Conservation (phyloP, 2,888 invertebrate species). For the Allophyes oxyacanthae region DNA sequence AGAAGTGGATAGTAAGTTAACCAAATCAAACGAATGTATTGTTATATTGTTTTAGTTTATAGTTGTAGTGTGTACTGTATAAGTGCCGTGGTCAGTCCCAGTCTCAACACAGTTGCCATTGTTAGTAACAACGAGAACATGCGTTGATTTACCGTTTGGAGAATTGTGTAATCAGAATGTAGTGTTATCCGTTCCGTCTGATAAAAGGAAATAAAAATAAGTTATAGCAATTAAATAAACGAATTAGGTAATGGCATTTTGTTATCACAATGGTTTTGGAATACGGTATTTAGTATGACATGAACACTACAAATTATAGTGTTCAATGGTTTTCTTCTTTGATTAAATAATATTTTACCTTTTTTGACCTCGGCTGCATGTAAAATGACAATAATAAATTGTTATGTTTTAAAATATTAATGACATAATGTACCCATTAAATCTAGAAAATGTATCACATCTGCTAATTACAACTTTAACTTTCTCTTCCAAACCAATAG, state of each 20-base stretch:
- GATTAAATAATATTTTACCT: constrained; percentile 52
- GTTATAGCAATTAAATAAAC: not conserved
- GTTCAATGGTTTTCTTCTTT: not conserved
- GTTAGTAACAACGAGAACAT: constrained; percentile 64
- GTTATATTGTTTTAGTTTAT: constrained; percentile 33
- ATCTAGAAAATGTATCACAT: no score
- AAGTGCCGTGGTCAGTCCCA: constrained; percentile 31
- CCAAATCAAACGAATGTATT: constrained; percentile 12
- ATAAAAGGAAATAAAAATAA: constrained; percentile 66
- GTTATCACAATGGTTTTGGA: not conserved
- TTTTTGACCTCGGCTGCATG: constrained; percentile 60
- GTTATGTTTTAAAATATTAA: not conserved
- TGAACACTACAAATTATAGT: no score
- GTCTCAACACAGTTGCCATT: constrained; percentile 43
- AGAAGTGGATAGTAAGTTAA: constrained; percentile 15
- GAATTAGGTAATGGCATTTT: not conserved
- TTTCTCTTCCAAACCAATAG: no score
- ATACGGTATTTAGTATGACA: not conserved
- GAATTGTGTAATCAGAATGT: constrained; percentile 68
- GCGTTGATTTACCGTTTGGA: constrained; percentile 67
- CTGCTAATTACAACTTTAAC: no score
- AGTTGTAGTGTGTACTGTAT: constrained; percentile 21
- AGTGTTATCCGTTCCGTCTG: constrained; percentile 76
- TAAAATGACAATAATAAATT: constrained; percentile 26
- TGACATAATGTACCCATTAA: no score